These are phyloP conservation scores for Cheilosia vulpina DNA, from an alignment of 2,888 invertebrate genomes.

Conservation along the genomic window DNA sequence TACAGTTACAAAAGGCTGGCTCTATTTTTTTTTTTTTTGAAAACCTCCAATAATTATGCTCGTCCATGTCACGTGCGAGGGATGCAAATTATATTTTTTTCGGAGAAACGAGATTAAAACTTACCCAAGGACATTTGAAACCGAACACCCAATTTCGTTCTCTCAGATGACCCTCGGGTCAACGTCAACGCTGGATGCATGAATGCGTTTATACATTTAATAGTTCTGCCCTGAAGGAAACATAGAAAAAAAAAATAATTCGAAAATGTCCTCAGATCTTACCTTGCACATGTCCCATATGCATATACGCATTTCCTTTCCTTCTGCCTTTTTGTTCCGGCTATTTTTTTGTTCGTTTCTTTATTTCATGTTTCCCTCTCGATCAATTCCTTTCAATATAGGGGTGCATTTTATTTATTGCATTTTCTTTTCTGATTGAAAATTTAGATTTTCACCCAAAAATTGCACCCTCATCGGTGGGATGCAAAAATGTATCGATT, in stretches of 20 bases:
- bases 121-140: slow-evolving; percentile 69
- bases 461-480: slow-evolving; percentile 63
- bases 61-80: slow-evolving; percentile 69
- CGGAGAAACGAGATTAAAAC: slow-evolving; percentile 63
- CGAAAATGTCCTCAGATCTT: slow-evolving; percentile 65
- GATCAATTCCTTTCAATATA: slow-evolving; percentile 43
- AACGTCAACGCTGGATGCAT: slow-evolving; percentile 68
- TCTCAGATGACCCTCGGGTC: slow-evolving; percentile 66
- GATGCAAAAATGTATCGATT: slow-evolving; percentile 70
- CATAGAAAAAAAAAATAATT: slow-evolving; percentile 18
- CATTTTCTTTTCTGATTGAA: slow-evolving; percentile 55
- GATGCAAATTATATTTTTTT: slow-evolving; percentile 72
- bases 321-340: slow-evolving; percentile 58
- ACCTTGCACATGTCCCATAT: slow-evolving; percentile 62
- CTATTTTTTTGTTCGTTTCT: slow-evolving; percentile 31
- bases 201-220: slow-evolving; percentile 61
- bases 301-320: slow-evolving; percentile 53
- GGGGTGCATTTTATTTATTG: slow-evolving; percentile 59
- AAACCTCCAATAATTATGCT: slow-evolving; percentile 64
- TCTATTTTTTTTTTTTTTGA: slow-evolving; percentile 21
- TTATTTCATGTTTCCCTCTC: slow-evolving; percentile 26
- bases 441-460: slow-evolving; percentile 53
- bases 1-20: slow-evolving; percentile 58
- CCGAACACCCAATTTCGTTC: slow-evolving; percentile 27
- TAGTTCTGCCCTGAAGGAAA: slow-evolving; percentile 37